These are phyloP conservation scores for Cantharis rustica DNA, from an alignment of 2,888 invertebrate species.

Conservation along the genomic window DNA sequence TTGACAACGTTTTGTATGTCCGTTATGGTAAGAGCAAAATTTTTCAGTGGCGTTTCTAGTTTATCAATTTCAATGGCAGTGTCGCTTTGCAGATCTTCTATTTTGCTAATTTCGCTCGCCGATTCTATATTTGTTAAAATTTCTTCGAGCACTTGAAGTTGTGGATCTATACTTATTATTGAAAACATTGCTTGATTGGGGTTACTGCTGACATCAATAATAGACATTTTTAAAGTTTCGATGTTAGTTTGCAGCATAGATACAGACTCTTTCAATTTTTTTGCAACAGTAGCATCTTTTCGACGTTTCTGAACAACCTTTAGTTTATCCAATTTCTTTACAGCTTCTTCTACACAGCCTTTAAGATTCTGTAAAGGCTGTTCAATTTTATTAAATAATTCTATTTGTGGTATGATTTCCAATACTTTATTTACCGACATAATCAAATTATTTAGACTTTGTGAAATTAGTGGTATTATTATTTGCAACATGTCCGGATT, in stretches of 20 bases:
- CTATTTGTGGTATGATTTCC: slow-evolving; percentile 1
- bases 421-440: background rate
- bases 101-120: background rate
- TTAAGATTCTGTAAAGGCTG: slow-evolving; percentile 24
- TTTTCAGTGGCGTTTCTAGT: slow-evolving; percentile 15
- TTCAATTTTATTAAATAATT: slow-evolving; percentile 5
- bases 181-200: slow-evolving; percentile 28
- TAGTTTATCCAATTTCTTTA: slow-evolving; percentile 6
- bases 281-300: slow-evolving; percentile 2
- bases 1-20: slow-evolving; percentile 21
- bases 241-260: slow-evolving; percentile 9
- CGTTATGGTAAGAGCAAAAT: slow-evolving; percentile 25
- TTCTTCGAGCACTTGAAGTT: slow-evolving; percentile 13
- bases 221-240: background rate
- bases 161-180: slow-evolving; percentile 24
- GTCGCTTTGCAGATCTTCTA: background rate
- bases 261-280: slow-evolving; percentile 17
- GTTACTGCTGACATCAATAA: background rate
- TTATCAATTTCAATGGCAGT: slow-evolving; percentile 4
- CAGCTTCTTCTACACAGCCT: background rate
- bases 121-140: slow-evolving; percentile 5
- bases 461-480: slow-evolving; percentile 4
- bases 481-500: slow-evolving; percentile 5
- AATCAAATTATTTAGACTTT: slow-evolving; percentile 8
- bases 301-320: background rate